These are phyloP conservation scores for Ceyx melanurus DNA, from an alignment of 2,113 vertebrate genomes.

Conservation along the genomic window DNA sequence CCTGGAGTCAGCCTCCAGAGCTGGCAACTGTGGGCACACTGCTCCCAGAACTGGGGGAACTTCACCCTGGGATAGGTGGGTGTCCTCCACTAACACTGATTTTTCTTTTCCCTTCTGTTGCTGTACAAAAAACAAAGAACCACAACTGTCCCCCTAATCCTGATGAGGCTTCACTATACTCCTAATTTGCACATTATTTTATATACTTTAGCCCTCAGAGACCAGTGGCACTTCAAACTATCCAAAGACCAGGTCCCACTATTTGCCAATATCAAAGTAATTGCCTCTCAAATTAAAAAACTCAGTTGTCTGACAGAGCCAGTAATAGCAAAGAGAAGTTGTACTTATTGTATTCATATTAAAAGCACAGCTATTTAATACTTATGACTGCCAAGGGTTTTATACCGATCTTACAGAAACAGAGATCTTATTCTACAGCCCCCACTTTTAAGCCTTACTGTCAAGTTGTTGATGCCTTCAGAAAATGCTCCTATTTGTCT, in stretches of 20 bases:
- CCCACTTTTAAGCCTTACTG: slow-evolving; percentile 76
- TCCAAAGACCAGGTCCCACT: not conserved
- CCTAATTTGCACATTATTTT: not conserved
- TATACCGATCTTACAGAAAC: not conserved
- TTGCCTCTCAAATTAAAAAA: not conserved
- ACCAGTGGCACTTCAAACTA: not conserved
- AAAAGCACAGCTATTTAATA: not conserved
- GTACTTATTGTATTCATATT: not conserved
- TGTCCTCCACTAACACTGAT: not conserved
- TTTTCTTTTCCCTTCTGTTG: not conserved
- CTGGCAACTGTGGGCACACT: not conserved
- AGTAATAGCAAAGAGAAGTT: not conserved
- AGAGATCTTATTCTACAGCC: not conserved
- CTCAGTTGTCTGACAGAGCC: not conserved
- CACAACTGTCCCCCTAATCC: not conserved
- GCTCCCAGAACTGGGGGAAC: not conserved
- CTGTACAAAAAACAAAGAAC: not conserved
- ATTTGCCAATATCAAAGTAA: not conserved
- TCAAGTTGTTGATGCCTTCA: slow-evolving; percentile 98
- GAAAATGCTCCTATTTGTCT: slow-evolving; percentile 97
- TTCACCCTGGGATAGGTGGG: not conserved
- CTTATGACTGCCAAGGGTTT: not conserved
- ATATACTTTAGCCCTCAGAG: not conserved
- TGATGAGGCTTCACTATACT: not conserved
- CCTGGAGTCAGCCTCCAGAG: not conserved